Conservation (phyloP, 2,888 invertebrate genomes). For the Synanthedon myopaeformis region DNA sequence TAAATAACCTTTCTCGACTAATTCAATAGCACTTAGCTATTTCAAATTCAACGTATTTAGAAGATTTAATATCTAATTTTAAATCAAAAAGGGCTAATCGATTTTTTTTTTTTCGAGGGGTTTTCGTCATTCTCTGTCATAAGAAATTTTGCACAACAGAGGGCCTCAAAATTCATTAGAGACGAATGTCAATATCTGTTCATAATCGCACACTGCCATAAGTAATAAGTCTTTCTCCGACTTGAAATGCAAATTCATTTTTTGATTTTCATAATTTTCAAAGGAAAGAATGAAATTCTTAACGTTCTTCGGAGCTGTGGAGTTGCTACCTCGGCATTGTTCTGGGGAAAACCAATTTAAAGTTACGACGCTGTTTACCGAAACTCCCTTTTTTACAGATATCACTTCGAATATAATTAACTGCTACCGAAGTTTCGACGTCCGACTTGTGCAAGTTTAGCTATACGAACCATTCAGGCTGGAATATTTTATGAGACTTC, state of each 20-base stretch:
- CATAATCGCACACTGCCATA: slow-evolving; percentile 6
- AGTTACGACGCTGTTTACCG: slow-evolving; percentile 40
- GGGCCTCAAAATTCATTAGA: slow-evolving; percentile 1
- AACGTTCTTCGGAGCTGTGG: slow-evolving; percentile 20
- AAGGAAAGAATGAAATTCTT: slow-evolving; percentile 27
- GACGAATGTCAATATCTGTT: slow-evolving; percentile 4
- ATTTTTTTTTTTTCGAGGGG: too few relatives aligned
- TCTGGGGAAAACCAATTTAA: slow-evolving; percentile 37
- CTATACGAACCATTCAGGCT: slow-evolving; percentile 4
- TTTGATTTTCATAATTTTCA: slow-evolving; percentile 16
- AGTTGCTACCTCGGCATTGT: slow-evolving; percentile 8
- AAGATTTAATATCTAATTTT: too few relatives aligned
- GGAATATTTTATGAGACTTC: background rate
- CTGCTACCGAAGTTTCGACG: slow-evolving; percentile 20
- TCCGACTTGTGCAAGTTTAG: slow-evolving; percentile 16
- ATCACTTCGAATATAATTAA: slow-evolving; percentile 41
- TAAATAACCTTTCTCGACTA: too few relatives aligned
- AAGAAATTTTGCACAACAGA: background rate
- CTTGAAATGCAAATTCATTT: slow-evolving; percentile 8
- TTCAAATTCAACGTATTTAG: too few relatives aligned
- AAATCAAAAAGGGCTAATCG: too few relatives aligned
- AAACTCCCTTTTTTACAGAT: slow-evolving; percentile 35
- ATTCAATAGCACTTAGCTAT: too few relatives aligned
- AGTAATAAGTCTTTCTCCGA: slow-evolving; percentile 7
- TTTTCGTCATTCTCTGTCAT: too few relatives aligned